These are phyloP conservation scores for Patagioenas fasciata DNA, from an alignment of 2,113 vertebrate genomes.

Conservation along the genomic window DNA sequence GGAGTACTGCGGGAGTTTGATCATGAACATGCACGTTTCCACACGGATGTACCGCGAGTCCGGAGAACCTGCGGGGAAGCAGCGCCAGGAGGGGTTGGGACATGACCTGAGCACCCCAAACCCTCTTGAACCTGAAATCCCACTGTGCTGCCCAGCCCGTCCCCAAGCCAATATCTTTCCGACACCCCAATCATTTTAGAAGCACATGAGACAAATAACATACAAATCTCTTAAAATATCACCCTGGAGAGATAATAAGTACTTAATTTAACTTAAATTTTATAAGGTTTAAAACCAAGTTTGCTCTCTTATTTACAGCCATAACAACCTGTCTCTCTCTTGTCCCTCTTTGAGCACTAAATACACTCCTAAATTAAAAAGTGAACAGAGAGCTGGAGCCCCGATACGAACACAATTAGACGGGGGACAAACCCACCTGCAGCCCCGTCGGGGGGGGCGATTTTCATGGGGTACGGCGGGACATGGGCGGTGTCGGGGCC, in stretches of 20 bases:
- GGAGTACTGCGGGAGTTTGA: constrained; percentile 97
- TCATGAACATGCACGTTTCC: constrained; percentile 99
- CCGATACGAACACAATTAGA: accelerated
- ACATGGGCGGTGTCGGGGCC: constrained; percentile 96
- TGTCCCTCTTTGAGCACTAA: accelerated
- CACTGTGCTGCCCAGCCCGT: not conserved
- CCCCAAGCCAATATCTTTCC: accelerated
- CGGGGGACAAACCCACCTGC: constrained; percentile 75
- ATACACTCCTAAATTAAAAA: accelerated
- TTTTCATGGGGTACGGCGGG: constrained; percentile 98
- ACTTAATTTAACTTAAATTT: not conserved
- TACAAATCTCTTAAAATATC: not conserved
- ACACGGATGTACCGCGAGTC: constrained; percentile 94
- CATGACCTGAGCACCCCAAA: accelerated
- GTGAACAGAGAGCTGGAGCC: accelerated
- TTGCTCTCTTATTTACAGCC: not conserved
- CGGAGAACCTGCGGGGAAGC: constrained; percentile 80
- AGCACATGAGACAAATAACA: accelerated
- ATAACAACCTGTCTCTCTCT: accelerated
- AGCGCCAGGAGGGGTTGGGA: not conserved
- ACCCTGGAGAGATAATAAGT: not conserved
- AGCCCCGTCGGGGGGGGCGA: constrained; percentile 92
- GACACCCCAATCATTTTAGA: accelerated
- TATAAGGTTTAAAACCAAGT: not conserved
- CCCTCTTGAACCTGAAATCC: accelerated